Evolutionary conservation across 2,888 invertebrate species (phyloP), one percentile per base, ranked within the genome.

Genomic region (Drosophila lacicola): DNA sequence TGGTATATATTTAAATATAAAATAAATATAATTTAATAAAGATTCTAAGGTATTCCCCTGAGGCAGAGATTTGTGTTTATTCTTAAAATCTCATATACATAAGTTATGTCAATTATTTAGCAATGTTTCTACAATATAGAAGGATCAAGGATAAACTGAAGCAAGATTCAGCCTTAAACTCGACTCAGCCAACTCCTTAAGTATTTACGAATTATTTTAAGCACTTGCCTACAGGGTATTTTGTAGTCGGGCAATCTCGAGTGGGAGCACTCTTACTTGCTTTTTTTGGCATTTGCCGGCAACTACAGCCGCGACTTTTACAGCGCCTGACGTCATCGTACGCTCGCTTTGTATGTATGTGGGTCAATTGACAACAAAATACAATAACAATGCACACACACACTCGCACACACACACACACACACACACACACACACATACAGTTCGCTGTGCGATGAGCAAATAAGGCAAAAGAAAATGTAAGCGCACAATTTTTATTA

Each of bases 311-410:
- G 49, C 72, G 44, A 64, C 73, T 76, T 88, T 81, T 75, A 73
- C 77, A 79, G 74, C 56, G 61, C 51, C 71, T 75, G 79, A 88
- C 90, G 90, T 90, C 86, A 84, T 72, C 74, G 78, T 69, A 57
- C 49, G 69, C 55, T 70, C 65, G 69, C 73, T 67, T 68, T 64
- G 69, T 55, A 54, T 64, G 64, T 64, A 74, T 90, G 86, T 90
- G 80, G 91, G 91, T 91, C 90, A 90, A 87, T 76, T 87, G 71
- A 83, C 83, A 82, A 89, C 76, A 84, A 83, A 76, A 65, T 67
- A 78, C 77, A 76, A 75, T 63, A 60, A 60, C 70, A 75, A 74
- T 51, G 55, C 51, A 37, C 60, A 41, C 10, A 41, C 10, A 39
- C 25, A 19, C 9, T 29, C 8, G 11, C 3, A 37, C 5, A 25